Evolutionary conservation across 2,888 invertebrate species (phyloP), one percentile per base, ranked within the genome.

Genomic region (Carterocephalus palaemon): DNA sequence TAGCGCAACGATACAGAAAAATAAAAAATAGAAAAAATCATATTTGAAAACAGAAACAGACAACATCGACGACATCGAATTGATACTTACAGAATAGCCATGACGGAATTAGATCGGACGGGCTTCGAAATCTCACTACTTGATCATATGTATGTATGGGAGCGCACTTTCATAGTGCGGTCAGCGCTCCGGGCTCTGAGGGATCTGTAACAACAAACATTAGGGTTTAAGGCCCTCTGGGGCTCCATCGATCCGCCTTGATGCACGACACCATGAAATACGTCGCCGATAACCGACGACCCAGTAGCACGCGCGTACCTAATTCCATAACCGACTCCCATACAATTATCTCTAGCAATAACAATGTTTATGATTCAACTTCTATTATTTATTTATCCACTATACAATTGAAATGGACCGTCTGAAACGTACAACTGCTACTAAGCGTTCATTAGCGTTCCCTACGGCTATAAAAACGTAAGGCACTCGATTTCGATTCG

Each of bases 81-180:
- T 48, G n/a, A 70, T 85, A 86, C 86, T 86, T 70, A 86, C 86
- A 81, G 75, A 64, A 82, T 63, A 54, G 70, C 67, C 86, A 85
- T 86, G 71, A 60, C 70, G 72, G 62, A 66, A 65, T 59, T 57
- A 58, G 52, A 67, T 51, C 48, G 56, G 64, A 58, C 64, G 67
- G 65, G 66, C 73, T 77, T 75, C 69, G 53, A 63, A 63, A 64
- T 67, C 59, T 64, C 59, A 69, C 71, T 77, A 74, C 67, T 69
- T 68, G 77, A 75, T 82, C 75, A 82, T 81, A 75, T 76, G 74
- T 70, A 62, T 67, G 67, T 70, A 59, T 47, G 34, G 62, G 66
- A 68, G 65, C 70, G 75, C 75, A 79, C 75, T 86, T 70, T 77
- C 85, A 86, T 86, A 83, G 83, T 72, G 78, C 55, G 57, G 62